phyloP scores from a whole-genome alignment of 1,140 invertebrate genomes.

The Caenorhabditis inopinata region DNA sequence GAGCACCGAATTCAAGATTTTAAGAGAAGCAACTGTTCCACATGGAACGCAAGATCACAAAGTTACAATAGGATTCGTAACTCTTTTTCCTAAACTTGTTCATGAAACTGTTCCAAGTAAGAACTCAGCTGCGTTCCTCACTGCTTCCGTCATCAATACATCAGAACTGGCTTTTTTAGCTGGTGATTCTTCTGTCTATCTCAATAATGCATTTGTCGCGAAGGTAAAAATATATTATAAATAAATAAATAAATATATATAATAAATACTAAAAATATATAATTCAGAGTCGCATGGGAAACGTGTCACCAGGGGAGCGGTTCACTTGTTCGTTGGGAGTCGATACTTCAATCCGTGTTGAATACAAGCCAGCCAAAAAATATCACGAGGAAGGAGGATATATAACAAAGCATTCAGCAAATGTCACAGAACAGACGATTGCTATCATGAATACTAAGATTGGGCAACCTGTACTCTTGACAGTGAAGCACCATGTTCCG shows the following conservation, averaged over 20 bases:
- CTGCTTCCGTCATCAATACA: conserved; percentile 67
- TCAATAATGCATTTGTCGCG: conserved; percentile 68
- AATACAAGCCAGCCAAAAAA: conserved; percentile 67
- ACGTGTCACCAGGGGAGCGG: conserved; percentile 66
- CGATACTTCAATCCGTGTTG: conserved; percentile 67
- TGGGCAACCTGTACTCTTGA: conserved; percentile 60
- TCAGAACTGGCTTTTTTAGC: conserved; percentile 66
- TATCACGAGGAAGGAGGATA: conserved; percentile 56
- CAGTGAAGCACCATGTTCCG: conserved; percentile 67
- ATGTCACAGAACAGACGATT: conserved; percentile 65
- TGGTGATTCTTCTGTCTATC: conserved; percentile 67
- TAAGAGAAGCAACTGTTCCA: conserved; percentile 64
- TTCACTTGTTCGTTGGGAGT: conserved; percentile 68
- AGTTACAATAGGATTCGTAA: conserved; percentile 66
- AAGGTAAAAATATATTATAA: conserved; percentile 56
- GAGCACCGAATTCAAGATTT: conserved; percentile 65
- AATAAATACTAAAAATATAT: too few species aligned
- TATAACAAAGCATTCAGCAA: conserved; percentile 56
- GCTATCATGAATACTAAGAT: conserved; percentile 67
- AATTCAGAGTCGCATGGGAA: conserved; percentile 45
- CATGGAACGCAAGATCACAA: conserved; percentile 55
- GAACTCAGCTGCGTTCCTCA: conserved; percentile 66
- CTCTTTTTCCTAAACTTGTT: conserved; percentile 65
- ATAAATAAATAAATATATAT: too few species aligned
- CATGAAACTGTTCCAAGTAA: conserved; percentile 67